Percentiles rank a stretch among this genome's conserved stretches.
These are phyloP conservation scores for Nineta flava DNA, from an alignment of 2,888 invertebrate species.

Conservation along the genomic window DNA sequence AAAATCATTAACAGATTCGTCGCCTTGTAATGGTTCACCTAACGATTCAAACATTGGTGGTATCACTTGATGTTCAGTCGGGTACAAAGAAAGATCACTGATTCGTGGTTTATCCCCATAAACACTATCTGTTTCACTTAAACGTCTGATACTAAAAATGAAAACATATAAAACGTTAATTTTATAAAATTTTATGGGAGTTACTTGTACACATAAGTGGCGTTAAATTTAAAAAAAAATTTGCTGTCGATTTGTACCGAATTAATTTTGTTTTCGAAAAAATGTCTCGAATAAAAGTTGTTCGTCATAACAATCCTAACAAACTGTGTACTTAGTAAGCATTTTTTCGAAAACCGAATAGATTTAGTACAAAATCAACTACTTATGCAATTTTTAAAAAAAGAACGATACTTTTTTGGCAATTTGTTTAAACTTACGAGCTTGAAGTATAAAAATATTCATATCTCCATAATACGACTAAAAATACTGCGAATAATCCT, in stretches of 20 bases:
- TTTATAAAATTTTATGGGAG: neutral
- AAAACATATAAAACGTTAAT: neutral
- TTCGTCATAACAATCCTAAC: no score
- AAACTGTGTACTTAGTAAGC: no score
- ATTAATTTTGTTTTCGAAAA: no score
- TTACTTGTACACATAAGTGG: no score
- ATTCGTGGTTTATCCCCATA: neutral
- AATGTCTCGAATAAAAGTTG: no score
- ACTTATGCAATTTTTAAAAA: no score
- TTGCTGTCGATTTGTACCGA: no score
- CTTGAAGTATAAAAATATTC: neutral
- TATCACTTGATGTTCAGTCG: neutral
- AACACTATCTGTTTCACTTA: neutral
- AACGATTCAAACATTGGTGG: neutral
- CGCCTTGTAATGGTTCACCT: neutral
- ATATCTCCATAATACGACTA: neutral
- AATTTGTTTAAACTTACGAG: neutral
- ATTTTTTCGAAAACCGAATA: no score
- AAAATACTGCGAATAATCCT: neutral
- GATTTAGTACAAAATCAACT: no score
- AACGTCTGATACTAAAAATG: neutral
- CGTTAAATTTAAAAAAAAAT: no score
- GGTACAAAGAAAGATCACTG: neutral
- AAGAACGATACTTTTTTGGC: neutral
- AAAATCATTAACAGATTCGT: neutral